Conservation (phyloP, 2,888 invertebrate species). For the Leptopilina myrica region DNA sequence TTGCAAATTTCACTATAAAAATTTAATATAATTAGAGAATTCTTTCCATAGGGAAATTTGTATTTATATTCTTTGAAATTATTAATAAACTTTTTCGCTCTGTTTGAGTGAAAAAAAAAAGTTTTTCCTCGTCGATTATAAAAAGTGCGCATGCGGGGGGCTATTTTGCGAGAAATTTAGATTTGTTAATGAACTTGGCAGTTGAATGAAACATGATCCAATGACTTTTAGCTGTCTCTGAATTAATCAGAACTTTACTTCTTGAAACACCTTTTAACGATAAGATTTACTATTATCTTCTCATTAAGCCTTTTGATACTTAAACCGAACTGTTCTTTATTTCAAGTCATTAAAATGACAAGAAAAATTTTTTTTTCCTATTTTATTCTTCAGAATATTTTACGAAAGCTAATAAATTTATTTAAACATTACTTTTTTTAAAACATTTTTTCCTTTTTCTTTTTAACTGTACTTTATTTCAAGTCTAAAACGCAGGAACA, state of each 20-base stretch:
- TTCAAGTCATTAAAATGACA: background rate
- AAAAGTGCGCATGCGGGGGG: background rate
- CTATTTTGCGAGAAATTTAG: slow-evolving; percentile 1
- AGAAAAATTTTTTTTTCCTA: background rate
- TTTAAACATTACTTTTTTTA: too few species aligned
- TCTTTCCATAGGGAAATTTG: background rate
- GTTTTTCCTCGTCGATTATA: background rate
- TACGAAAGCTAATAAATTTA: too few species aligned
- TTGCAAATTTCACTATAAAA: too few species aligned
- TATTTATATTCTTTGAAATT: too few species aligned
- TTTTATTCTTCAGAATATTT: too few species aligned
- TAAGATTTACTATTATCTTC: slow-evolving; percentile 27
- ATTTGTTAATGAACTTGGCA: slow-evolving; percentile 31
- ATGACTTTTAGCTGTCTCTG: slow-evolving; percentile 29
- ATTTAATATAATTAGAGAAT: slow-evolving; percentile 1
- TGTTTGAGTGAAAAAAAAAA: too few species aligned
- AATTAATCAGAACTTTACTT: slow-evolving; percentile 30
- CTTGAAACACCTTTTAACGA: slow-evolving; percentile 21
- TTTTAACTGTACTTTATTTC: too few species aligned
- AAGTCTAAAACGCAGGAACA: too few species aligned
- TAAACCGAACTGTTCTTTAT: background rate
- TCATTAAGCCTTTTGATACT: slow-evolving; percentile 10
- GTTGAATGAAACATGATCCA: slow-evolving; percentile 38
- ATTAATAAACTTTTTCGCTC: too few species aligned
- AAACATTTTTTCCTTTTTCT: too few species aligned